A percentile compares a stretch with the other conserved stretches of the same genome.
phyloP scores from a whole-genome alignment of 2,113 vertebrate genomes.

The Crypturellus undulatus region DNA sequence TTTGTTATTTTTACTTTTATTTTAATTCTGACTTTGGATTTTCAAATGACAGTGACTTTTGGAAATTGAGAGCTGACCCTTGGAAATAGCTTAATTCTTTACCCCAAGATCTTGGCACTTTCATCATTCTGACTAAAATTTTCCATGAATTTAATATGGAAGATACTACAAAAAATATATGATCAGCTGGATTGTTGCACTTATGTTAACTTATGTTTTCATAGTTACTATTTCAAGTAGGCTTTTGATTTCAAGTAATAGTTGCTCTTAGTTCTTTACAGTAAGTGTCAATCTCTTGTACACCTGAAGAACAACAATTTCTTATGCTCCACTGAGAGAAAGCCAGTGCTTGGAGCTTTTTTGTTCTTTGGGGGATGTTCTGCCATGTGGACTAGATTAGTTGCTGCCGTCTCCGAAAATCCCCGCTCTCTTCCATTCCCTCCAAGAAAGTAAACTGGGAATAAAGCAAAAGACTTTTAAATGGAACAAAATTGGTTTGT shows the following conservation, averaged over 20 bases:
- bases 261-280: background rate
- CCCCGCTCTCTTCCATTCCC: fast-evolving
- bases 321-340: background rate
- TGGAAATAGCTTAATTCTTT: background rate
- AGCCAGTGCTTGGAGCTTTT: background rate
- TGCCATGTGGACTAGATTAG: background rate
- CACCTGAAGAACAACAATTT: background rate
- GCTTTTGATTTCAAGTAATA: background rate
- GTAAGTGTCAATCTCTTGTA: background rate
- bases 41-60: background rate
- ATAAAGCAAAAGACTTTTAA: background rate
- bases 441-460: background rate
- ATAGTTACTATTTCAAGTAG: background rate
- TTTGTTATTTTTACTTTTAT: background rate
- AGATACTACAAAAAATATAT: background rate
- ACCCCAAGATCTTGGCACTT: background rate
- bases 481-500: background rate
- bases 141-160: background rate
- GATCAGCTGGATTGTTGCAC: background rate
- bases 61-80: background rate
- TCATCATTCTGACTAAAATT: background rate
- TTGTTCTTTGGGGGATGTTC: background rate
- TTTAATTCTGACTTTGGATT: background rate
- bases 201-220: background rate
- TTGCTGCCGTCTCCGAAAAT: background rate